Base-by-base conservation (phyloP, 2,888 invertebrate species). In the Coronaproctus castanopsis region DNA sequence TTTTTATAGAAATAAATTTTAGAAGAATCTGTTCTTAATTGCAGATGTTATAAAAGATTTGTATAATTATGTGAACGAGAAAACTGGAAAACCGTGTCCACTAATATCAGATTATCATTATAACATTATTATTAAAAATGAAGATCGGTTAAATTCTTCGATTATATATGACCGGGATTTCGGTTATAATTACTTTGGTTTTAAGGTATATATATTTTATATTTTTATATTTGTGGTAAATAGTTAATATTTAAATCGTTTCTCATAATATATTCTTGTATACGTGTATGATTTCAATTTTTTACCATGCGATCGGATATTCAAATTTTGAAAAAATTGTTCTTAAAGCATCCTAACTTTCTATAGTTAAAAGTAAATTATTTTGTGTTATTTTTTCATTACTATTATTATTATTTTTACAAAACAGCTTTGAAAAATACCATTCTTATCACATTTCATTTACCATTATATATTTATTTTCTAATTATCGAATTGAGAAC, bases 131-230 rank as follows among this genome's bases (percentile, higher is more conserved):
- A 81, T 83, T 75, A 78, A 84, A 61, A 81, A 97, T 73, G 85
- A 90, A n/a, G 89, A 91, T 67, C 77, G 80, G 63, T 74, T 98
- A 56, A 92, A 98, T 73, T 92, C 95, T 0, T 85, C 92, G 21
- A 93, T 98, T 66, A 89, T 96, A 51, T 95, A 97, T 72, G 93
- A 96, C 70, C 80, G 97, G 66, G 98, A 98, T 73, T 98, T 90
- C 72, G 84, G 81, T 62, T 98, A 96, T 74, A 95, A 92, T 70
- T 98, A 92, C 71, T 98, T 99, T 77, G 98, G 97, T n/a, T 97
- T 97, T 70, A 97, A 96, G 73, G 73, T 73, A 66, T 24, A 50
- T 56, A 49, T 1, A 21, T 10, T 19, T 36, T 20, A 24, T 21
- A 1, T 48, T 24, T 50, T 52, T 52, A 56, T 18, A 14, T 24